These are phyloP conservation scores for Iphiclides podalirius DNA, from an alignment of 2,888 invertebrate genomes.

Conservation along the genomic window DNA sequence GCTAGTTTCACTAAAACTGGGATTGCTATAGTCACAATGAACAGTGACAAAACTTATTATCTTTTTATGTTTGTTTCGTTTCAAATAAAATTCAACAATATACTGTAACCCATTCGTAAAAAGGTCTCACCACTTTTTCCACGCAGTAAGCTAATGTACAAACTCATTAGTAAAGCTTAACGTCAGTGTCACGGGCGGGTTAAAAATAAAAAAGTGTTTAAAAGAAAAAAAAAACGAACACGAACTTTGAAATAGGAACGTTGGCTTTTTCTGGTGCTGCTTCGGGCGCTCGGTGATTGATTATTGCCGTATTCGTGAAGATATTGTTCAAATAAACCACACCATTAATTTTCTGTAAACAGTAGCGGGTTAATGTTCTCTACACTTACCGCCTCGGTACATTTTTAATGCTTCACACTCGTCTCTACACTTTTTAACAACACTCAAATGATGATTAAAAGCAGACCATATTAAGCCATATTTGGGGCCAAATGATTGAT, in stretches of 20 bases:
- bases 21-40: too few species aligned
- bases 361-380: conserved; percentile 5
- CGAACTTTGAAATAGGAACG: conserved; percentile 67
- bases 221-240: conserved; percentile 47
- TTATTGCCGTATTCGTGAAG: conserved; percentile 41
- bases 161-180: conserved; percentile 75
- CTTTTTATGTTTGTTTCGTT: too few species aligned
- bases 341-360: conserved; percentile 29
- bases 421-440: neutral
- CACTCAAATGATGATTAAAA: neutral
- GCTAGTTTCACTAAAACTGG: too few species aligned
- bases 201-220: conserved; percentile 49
- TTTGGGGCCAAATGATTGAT: too few species aligned
- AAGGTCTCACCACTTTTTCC: conserved; percentile 52
- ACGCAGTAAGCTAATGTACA: conserved; percentile 69
- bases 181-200: conserved; percentile 76
- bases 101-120: conserved; percentile 61
- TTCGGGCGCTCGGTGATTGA: conserved; percentile 55
- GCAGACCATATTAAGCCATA: neutral
- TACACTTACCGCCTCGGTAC: neutral
- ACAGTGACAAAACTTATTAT: too few species aligned
- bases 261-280: conserved; percentile 50
- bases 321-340: conserved; percentile 30
- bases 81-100: conserved; percentile 34
- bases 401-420: neutral